Evolutionary conservation across 2,888 invertebrate species (phyloP).

Genomic region (Ectemnius continuus): DNA sequence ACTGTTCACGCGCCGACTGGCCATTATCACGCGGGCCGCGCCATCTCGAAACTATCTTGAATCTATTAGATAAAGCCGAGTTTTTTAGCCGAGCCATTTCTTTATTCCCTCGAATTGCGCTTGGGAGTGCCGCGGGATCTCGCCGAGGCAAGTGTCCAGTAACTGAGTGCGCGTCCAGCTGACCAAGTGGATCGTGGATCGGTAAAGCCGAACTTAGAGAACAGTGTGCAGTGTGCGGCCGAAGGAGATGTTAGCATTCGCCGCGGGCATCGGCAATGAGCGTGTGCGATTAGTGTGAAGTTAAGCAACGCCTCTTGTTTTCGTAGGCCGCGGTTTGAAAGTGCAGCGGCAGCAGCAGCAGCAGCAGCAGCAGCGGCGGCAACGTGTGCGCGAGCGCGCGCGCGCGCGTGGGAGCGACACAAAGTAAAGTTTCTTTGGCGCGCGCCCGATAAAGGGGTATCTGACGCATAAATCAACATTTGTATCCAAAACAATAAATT

Average conservation of each 20-base stretch:
- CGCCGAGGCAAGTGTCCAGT: constrained; percentile 27
- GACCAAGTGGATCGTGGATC: background rate
- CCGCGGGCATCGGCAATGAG: background rate
- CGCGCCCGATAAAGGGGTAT: constrained; percentile 45
- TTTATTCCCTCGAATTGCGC: constrained; percentile 43
- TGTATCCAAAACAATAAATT: constrained; percentile 32
- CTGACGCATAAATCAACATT: constrained; percentile 44
- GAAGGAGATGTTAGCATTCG: background rate
- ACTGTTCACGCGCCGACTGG: background rate
- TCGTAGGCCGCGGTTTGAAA: constrained; percentile 15
- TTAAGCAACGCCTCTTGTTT: constrained; percentile 33
- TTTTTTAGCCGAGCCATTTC: constrained; percentile 41
- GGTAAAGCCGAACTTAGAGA: background rate
- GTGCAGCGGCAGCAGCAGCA: constrained; percentile 4
- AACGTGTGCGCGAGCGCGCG: background rate
- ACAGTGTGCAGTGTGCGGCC: background rate
- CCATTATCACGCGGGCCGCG: constrained; percentile 16
- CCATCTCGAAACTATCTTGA: constrained; percentile 37
- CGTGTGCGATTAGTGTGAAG: constrained; percentile 29
- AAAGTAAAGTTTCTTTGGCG: constrained; percentile 14
- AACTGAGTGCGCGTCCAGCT: constrained; percentile 8
- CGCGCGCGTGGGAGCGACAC: constrained; percentile 12
- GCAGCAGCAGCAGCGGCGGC: constrained; percentile 1
- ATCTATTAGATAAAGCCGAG: constrained; percentile 39
- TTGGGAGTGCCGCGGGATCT: constrained; percentile 26